Evolutionary conservation across 2,888 invertebrate species (phyloP).

Genomic region (Cepaea hortensis): DNA sequence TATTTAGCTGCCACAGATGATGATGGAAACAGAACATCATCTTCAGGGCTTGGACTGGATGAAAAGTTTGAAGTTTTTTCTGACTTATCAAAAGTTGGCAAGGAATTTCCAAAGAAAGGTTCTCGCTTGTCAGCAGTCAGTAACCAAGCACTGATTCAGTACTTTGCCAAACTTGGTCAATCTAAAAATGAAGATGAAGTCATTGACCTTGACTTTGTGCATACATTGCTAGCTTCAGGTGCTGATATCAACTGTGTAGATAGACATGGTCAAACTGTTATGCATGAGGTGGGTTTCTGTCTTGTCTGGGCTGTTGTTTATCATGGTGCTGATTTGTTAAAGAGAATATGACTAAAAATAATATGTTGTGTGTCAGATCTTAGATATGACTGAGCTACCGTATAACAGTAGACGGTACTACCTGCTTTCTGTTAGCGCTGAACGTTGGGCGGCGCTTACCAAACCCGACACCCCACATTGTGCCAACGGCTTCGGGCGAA

Average conservation of each 20-base stretch:
- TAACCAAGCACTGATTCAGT: slow-evolving; percentile 70
- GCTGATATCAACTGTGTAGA: slow-evolving; percentile 73
- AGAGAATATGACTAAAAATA: neutral
- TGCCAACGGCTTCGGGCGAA: no score
- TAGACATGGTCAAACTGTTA: slow-evolving; percentile 72
- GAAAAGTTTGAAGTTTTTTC: slow-evolving; percentile 59
- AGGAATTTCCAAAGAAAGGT: neutral
- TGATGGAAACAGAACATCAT: neutral
- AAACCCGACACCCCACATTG: no score
- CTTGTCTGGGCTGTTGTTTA: neutral
- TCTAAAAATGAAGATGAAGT: slow-evolving; percentile 61
- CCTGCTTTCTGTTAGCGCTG: no score
- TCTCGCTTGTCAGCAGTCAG: neutral
- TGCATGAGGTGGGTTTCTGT: slow-evolving; percentile 71
- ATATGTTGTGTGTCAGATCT: neutral
- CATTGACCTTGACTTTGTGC: slow-evolving; percentile 72
- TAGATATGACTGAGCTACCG: no score
- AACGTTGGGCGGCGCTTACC: no score
- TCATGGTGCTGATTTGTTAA: neutral
- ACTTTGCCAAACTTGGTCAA: slow-evolving; percentile 71
- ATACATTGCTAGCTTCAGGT: slow-evolving; percentile 65
- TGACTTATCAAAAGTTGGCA: slow-evolving; percentile 33
- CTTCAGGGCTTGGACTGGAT: slow-evolving; percentile 59
- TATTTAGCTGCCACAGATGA: neutral
- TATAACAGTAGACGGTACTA: no score